Evolutionary conservation across 1,140 invertebrate genomes (phyloP).

Genomic region (Calephelis nemesis): DNA sequence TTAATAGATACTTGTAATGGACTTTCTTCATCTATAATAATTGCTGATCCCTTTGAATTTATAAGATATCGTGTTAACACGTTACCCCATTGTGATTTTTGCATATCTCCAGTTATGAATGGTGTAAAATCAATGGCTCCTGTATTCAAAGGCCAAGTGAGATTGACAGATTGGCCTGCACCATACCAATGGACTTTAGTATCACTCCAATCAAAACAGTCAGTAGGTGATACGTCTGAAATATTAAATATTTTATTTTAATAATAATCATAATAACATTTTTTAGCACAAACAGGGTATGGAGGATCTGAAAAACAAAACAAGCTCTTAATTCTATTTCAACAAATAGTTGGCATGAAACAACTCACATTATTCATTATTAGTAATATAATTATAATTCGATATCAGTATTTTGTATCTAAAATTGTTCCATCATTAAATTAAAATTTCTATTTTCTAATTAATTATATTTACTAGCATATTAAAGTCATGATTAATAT

Average conservation of each 20-base stretch:
- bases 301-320: too few species aligned
- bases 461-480: too few species aligned
- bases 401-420: too few species aligned
- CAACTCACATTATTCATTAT: too few species aligned
- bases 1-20: conserved; percentile 90
- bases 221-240: conserved; percentile 83
- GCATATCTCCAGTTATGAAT: conserved; percentile 90
- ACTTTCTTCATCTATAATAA: conserved; percentile 87
- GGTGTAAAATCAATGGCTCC: conserved; percentile 86
- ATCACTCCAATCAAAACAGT: conserved; percentile 89
- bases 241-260: conserved; percentile 15
- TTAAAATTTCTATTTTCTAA: too few species aligned
- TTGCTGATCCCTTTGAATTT: conserved; percentile 89
- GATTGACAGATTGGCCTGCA: conserved; percentile 87
- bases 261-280: not conserved
- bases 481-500: too few species aligned
- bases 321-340: too few species aligned
- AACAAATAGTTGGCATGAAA: too few species aligned
- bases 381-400: too few species aligned
- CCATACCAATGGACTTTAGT: conserved; percentile 89
- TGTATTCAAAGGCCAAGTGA: conserved; percentile 89
- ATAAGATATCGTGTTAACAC: conserved; percentile 91
- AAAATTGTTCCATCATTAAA: too few species aligned
- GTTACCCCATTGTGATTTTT: conserved; percentile 88
- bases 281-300: too few species aligned